phyloP scores from a whole-genome alignment of 1,140 invertebrate species.

The Pollicipes pollicipes region DNA sequence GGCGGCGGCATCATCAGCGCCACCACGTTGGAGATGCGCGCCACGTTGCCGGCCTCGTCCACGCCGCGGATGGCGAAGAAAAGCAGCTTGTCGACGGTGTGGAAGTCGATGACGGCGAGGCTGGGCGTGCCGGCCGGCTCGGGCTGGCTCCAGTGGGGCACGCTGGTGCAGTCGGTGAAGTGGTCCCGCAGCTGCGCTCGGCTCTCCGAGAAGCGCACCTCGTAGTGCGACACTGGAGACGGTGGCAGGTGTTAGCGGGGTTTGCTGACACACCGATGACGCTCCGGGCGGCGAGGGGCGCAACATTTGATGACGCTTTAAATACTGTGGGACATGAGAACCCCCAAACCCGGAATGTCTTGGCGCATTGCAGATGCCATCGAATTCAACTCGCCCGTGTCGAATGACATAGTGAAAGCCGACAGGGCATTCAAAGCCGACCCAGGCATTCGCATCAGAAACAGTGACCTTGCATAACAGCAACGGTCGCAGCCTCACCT shows the following conservation, averaged over 20 bases:
- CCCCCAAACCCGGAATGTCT: no score
- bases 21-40: not conserved
- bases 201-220: not conserved
- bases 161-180: not conserved
- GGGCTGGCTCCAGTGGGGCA: constrained; percentile 12
- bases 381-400: no score
- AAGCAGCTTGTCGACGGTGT: not conserved
- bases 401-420: no score
- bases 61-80: constrained; percentile 5
- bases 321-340: no score
- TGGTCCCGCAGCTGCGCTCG: not conserved
- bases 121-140: constrained; percentile 3
- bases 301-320: no score
- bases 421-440: no score
- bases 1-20: not conserved
- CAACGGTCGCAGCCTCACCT: not conserved
- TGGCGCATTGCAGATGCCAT: no score
- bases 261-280: no score
- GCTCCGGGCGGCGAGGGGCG: no score
- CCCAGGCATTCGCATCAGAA: no score
- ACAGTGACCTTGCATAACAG: no score
- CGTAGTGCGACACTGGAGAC: not conserved
- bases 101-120: constrained; percentile 1
- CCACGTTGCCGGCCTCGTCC: not conserved
- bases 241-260: no score